A percentile compares a stretch with the other conserved stretches of the same genome.
Evolutionary conservation across 1,140 invertebrate species (phyloP).

Genomic region (Hormaphis cornu): DNA sequence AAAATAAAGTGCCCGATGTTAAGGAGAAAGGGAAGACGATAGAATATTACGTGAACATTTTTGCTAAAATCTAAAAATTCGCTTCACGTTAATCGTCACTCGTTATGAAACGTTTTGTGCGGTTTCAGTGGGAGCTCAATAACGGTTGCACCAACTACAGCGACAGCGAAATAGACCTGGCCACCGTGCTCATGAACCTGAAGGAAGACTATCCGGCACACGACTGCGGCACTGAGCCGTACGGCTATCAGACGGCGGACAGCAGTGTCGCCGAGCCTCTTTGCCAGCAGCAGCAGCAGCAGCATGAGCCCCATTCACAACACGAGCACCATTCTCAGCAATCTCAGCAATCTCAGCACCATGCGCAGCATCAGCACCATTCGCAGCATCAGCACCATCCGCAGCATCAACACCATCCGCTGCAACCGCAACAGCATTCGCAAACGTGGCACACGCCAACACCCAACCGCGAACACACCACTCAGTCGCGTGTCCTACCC

Average conservation of each 20-base stretch:
- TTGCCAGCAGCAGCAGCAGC: neutral
- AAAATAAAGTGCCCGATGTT: no score
- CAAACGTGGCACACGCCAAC: neutral
- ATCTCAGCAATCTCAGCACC: neutral
- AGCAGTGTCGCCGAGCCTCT: no score
- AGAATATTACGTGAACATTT: no score
- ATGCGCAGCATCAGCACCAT: neutral
- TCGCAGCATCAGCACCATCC: neutral
- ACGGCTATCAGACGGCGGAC: neutral
- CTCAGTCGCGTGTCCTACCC: neutral
- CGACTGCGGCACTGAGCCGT: neutral
- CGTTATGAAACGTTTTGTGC: no score
- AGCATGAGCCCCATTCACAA: neutral
- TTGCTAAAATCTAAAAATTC: no score
- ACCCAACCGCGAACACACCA: no score
- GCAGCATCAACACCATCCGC: neutral
- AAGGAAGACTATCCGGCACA: conserved; percentile 2
- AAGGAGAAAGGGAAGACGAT: no score
- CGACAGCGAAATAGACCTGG: conserved; percentile 17
- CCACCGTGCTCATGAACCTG: conserved; percentile 9
- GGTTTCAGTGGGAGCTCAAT: conserved; percentile 15
- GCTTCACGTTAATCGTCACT: no score
- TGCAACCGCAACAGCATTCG: neutral
- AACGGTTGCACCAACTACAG: neutral
- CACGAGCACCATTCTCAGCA: neutral